Evolutionary conservation across 2,888 invertebrate species (phyloP).

Genomic region (Mechanitis mazaeus): DNA sequence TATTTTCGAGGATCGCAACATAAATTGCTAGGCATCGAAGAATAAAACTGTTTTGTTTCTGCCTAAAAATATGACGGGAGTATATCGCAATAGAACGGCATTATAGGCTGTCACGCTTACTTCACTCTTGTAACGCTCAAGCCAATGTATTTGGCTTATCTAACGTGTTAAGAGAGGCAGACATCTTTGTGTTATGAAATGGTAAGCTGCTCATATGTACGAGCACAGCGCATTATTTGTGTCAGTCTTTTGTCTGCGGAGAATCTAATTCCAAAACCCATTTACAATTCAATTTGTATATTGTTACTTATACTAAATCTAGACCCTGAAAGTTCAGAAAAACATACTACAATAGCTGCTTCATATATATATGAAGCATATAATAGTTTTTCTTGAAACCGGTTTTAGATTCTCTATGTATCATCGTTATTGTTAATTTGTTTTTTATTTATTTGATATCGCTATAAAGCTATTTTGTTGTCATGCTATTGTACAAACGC

Average conservation of each 20-base stretch:
- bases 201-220: neutral
- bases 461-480: neutral
- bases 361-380: too few relatives aligned
- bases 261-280: neutral
- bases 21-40: too few relatives aligned
- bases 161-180: neutral
- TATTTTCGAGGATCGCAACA: too few relatives aligned
- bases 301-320: too few relatives aligned
- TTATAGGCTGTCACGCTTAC: conserved; percentile 24
- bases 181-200: neutral
- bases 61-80: conserved; percentile 21
- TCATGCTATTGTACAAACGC: neutral
- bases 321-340: too few relatives aligned
- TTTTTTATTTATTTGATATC: neutral
- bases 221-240: neutral
- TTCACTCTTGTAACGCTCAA: neutral
- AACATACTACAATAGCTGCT: too few relatives aligned
- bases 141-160: neutral
- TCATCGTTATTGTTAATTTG: neutral
- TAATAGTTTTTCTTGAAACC: neutral
- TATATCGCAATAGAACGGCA: conserved; percentile 11
- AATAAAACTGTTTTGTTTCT: conserved; percentile 37
- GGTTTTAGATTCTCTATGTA: conserved; percentile 3
- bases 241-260: neutral
- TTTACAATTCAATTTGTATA: neutral